Evolutionary conservation across 2,888 invertebrate genomes (phyloP), one percentile per base, ranked within the genome.

Genomic region (Allygus modestus): DNA sequence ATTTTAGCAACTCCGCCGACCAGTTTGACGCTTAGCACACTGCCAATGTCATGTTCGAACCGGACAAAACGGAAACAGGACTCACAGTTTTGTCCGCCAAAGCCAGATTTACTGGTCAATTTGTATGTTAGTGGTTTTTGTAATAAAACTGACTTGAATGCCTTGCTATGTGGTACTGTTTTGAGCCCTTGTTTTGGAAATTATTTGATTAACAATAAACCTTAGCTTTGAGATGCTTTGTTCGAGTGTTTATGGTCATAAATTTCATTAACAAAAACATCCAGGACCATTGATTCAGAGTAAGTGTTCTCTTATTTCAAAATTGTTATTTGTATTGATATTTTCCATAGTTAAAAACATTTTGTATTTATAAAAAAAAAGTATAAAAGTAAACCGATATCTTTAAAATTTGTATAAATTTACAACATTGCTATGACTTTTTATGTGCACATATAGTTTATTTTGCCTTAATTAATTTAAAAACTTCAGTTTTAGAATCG

Each of bases 21-120:
- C 37, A 79, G 75, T 46, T 46, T 77, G 28, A 41, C 9, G 9
- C 41, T 71, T 71, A 41, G 71, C 41, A 71, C 71, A 71, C 77
- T 77, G 77, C 77, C 79, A 28, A 31, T 79, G 79, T 51, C 75
- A 46, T 41, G 28, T 43, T 46, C 26, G 12, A 28, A 28, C 11
- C 28, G 65, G 65, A 31, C 65, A 65, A 65, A 65, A 65, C 31
- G 0, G 65, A 65, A 28, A 28, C 65, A 17, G n/a, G 65, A 65
- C 65, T 5, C 28, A 54, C 4, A 65, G 65, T 65, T 65, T 65
- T 31, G 28, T 65, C 31, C 31, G 15, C 65, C 65, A 65, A 65
- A 65, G 65, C 65, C 65, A 65, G n/a, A 28, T 5, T 46, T 65
- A 2, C 28, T 65, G 65, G 65, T 31, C 15, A 15, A 28, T 65